Percentiles rank a stretch among this genome's conserved stretches.
Conservation (phyloP, 2,113 vertebrate genomes). For the Corydoras sp. region DNA sequence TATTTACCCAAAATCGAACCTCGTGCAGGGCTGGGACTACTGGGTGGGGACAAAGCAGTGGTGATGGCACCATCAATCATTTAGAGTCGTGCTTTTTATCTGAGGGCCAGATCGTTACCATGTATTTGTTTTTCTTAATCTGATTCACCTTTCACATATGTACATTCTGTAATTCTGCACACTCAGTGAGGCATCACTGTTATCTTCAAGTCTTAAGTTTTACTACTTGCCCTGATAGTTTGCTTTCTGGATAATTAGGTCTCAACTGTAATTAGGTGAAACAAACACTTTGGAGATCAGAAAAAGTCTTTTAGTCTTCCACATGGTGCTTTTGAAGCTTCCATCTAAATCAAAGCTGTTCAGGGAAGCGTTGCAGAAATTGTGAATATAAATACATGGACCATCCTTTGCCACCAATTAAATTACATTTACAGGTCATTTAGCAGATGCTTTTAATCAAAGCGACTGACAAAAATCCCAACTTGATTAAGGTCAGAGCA, state of each 20-base stretch:
- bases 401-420: constrained; percentile 23
- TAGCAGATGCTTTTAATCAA: too few species aligned
- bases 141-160: background rate
- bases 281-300: constrained; percentile 15
- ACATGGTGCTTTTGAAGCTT: constrained; percentile 4
- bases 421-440: too few species aligned
- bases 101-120: background rate
- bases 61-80: constrained; percentile 17
- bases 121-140: background rate
- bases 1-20: constrained; percentile 53
- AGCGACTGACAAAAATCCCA: too few species aligned
- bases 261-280: constrained; percentile 20
- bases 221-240: constrained; percentile 14
- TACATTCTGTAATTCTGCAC: constrained; percentile 3
- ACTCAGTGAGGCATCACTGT: background rate
- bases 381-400: constrained; percentile 18
- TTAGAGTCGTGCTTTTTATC: background rate
- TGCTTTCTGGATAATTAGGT: constrained; percentile 13
- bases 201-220: constrained; percentile 1
- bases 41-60: constrained; percentile 24
- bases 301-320: constrained; percentile 20
- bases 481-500: too few species aligned
- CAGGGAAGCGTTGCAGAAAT: constrained; percentile 13
- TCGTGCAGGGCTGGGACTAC: constrained; percentile 47
- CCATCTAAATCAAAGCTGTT: constrained; percentile 4